Percentiles rank a stretch among this genome's conserved stretches.
Conservation (phyloP, 2,888 invertebrate species). For the Epirrhoe alternata region DNA sequence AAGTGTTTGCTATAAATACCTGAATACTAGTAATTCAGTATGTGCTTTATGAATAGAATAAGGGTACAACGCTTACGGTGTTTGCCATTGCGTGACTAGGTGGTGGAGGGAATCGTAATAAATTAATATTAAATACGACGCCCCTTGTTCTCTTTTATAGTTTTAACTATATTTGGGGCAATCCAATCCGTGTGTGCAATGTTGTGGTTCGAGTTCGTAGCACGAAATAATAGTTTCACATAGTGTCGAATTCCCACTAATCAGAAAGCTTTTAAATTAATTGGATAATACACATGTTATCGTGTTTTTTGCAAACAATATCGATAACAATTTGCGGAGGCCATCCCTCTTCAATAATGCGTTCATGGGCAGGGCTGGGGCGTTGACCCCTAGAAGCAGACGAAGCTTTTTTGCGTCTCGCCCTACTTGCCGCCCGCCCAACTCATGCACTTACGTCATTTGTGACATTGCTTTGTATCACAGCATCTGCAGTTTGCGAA, state of each 20-base stretch:
- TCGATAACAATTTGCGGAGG: conserved; percentile 69
- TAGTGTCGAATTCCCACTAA: background rate
- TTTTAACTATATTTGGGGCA: conserved; percentile 8
- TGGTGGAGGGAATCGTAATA: conserved; percentile 37
- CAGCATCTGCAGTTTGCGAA: conserved; percentile 20
- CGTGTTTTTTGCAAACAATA: conserved; percentile 58
- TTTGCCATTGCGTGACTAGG: conserved; percentile 52
- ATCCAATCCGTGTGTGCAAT: background rate
- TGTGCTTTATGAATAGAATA: conserved; percentile 11
- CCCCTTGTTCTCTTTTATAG: conserved; percentile 19
- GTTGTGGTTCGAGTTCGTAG: background rate
- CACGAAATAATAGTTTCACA: conserved; percentile 1
- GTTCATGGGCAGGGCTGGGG: conserved; percentile 82
- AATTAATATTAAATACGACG: conserved; percentile 35
- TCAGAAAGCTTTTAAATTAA: conserved; percentile 21
- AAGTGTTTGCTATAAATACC: background rate
- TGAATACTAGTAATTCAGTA: background rate
- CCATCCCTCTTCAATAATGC: conserved; percentile 69
- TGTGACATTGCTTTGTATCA: conserved; percentile 25
- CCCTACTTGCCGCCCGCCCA: conserved; percentile 79
- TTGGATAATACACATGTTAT: conserved; percentile 30
- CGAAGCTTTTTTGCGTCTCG: conserved; percentile 79
- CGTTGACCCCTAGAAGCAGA: conserved; percentile 77
- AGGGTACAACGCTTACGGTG: conserved; percentile 33
- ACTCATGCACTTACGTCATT: conserved; percentile 52